phyloP scores from a whole-genome alignment of 2,797 vertebrate genomes.

The Mormyrus proboscirostris region DNA sequence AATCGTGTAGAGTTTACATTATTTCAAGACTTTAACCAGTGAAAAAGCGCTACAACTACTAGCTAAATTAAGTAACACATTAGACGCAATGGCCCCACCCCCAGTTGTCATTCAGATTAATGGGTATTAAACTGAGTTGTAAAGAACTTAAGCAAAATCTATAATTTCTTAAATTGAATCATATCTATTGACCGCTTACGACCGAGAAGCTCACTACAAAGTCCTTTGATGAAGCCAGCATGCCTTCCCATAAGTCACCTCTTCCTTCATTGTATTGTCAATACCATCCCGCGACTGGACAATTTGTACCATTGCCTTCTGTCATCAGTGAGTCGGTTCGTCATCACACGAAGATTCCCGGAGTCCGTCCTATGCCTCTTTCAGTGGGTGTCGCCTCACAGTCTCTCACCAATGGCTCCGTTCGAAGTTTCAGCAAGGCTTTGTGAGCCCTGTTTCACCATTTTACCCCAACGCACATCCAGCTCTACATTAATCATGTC shows the following conservation, averaged over 20 bases:
- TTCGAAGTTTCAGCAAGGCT: background rate
- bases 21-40: background rate
- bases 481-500: background rate
- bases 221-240: background rate
- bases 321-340: background rate
- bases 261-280: background rate
- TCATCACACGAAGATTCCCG: background rate
- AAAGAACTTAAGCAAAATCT: background rate
- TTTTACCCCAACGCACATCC: background rate
- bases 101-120: background rate
- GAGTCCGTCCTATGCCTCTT: no score
- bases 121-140: background rate
- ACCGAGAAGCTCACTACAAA: background rate
- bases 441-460: background rate
- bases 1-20: background rate
- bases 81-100: background rate
- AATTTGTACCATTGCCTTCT: background rate
- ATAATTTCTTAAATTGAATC: background rate
- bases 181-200: background rate
- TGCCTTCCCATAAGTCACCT: background rate
- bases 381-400: background rate
- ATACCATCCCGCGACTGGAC: background rate
- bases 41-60: background rate
- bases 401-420: background rate
- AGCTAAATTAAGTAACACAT: constrained; percentile 3